Conservation (phyloP, 53 echinoderm and acorn worm species). For the Echinometra lucunter region DNA sequence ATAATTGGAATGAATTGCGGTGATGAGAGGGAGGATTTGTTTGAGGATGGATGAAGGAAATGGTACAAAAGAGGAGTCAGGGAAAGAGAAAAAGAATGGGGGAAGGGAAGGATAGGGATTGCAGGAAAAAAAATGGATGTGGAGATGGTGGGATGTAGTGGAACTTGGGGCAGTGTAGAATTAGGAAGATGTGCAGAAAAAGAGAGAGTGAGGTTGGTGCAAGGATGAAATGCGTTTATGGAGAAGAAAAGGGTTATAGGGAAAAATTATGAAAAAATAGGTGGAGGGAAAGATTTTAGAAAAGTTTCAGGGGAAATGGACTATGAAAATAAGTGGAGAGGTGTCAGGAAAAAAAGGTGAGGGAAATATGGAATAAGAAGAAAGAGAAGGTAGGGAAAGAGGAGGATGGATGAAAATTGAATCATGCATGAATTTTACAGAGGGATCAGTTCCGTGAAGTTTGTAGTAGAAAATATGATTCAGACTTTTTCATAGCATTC, state of each 20-base stretch:
- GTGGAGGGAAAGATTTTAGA: no score
- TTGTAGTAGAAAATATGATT: no score
- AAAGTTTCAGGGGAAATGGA: no score
- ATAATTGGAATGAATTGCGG: conserved; percentile 30
- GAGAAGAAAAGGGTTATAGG: no score
- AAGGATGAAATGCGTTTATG: no score
- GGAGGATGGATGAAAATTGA: no score
- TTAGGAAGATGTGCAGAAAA: not conserved
- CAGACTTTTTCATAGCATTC: no score
- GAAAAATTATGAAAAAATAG: no score
- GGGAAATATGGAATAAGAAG: not conserved
- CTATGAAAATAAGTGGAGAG: no score
- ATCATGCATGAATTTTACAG: no score
- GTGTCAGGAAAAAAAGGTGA: not conserved
- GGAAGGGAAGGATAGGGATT: not conserved
- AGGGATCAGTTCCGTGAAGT: no score
- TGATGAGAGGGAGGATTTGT: conserved; percentile 42
- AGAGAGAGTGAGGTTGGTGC: not conserved
- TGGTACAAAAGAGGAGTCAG: not conserved
- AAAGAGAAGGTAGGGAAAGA: not conserved
- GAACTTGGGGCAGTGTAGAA: not conserved
- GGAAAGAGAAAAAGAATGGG: not conserved
- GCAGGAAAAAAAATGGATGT: not conserved
- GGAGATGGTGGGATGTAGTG: not conserved
- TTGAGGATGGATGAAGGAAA: not conserved